Percentiles rank a stretch among this genome's conserved stretches.
These are phyloP conservation scores for Pollachius pollachius DNA, from an alignment of 2,113 vertebrate species.

Conservation along the genomic window DNA sequence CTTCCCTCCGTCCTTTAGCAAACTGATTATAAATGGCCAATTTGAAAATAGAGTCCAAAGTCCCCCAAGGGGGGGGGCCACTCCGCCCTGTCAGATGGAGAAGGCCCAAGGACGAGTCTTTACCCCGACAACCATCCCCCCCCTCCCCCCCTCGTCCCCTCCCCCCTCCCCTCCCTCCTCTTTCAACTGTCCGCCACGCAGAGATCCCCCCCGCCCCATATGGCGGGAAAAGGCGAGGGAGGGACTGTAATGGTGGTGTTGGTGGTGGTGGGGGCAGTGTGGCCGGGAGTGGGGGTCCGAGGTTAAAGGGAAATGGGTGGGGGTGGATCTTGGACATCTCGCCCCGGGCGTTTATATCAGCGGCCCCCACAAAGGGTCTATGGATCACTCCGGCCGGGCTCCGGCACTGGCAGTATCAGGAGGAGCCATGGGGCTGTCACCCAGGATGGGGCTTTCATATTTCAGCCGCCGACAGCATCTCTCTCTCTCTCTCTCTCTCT, in stretches of 20 bases:
- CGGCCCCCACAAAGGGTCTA: conserved; percentile 75
- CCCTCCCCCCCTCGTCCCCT: conserved; percentile 59
- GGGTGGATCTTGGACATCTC: conserved; percentile 76
- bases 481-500: conserved; percentile 68
- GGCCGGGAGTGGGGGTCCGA: too few relatives aligned
- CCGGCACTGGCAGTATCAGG: conserved; percentile 76
- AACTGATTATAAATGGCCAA: conserved; percentile 80
- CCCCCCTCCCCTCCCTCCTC: conserved; percentile 42
- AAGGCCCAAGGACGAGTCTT: conserved; percentile 76
- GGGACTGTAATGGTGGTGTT: too few relatives aligned
- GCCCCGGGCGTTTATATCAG: conserved; percentile 80
- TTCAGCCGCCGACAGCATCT: conserved; percentile 75
- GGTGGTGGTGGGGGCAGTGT: too few relatives aligned
- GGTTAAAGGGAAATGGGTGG: conserved; percentile 22
- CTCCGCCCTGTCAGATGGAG: conserved; percentile 75
- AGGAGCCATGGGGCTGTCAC: conserved; percentile 80
- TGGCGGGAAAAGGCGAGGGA: conserved; percentile 52
- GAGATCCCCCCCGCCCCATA: not conserved
- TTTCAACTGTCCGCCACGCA: too few relatives aligned
- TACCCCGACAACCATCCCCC: too few relatives aligned
- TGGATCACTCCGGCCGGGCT: conserved; percentile 76
- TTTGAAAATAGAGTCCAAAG: conserved; percentile 78
- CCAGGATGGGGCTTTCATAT: conserved; percentile 74
- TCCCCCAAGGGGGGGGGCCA: conserved; percentile 77
- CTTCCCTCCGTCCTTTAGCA: conserved; percentile 58